phyloP scores from a whole-genome alignment of 2,888 invertebrate genomes.

The Yponomeuta evonymella region DNA sequence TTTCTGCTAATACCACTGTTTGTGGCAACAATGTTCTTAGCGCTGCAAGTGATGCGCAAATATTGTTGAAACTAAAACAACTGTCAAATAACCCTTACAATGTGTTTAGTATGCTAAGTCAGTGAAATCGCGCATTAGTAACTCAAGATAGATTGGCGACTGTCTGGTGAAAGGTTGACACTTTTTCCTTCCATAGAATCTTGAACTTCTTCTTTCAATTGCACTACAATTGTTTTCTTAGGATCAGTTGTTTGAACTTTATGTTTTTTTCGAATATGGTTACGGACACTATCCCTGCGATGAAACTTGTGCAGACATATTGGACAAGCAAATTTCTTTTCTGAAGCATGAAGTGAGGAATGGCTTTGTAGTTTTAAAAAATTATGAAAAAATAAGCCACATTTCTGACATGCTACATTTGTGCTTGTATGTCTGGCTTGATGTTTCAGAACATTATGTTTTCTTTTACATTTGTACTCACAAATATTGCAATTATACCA shows the following conservation, averaged over 20 bases:
- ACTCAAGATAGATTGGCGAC: not conserved
- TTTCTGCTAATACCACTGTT: no score
- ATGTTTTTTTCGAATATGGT: constrained; percentile 32
- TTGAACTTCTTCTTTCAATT: not conserved
- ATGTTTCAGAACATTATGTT: constrained; percentile 37
- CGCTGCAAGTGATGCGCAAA: no score
- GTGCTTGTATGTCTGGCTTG: constrained; percentile 37
- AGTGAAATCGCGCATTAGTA: no score
- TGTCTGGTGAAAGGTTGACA: not conserved
- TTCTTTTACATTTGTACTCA: constrained; percentile 36
- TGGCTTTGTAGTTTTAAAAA: constrained; percentile 41
- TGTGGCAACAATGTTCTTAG: no score
- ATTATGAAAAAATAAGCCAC: constrained; percentile 48
- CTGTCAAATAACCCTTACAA: no score
- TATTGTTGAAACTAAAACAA: no score
- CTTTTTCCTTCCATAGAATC: not conserved
- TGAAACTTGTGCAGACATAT: constrained; percentile 45
- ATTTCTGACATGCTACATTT: constrained; percentile 44
- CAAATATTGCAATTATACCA: constrained; percentile 45
- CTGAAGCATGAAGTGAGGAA: constrained; percentile 42
- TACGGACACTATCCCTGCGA: constrained; percentile 32
- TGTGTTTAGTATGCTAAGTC: no score
- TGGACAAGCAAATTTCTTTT: constrained; percentile 43
- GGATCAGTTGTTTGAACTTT: not conserved
- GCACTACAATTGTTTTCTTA: not conserved